Evolutionary conservation across 2,888 invertebrate genomes (phyloP).

Genomic region (Andrena bicolor): DNA sequence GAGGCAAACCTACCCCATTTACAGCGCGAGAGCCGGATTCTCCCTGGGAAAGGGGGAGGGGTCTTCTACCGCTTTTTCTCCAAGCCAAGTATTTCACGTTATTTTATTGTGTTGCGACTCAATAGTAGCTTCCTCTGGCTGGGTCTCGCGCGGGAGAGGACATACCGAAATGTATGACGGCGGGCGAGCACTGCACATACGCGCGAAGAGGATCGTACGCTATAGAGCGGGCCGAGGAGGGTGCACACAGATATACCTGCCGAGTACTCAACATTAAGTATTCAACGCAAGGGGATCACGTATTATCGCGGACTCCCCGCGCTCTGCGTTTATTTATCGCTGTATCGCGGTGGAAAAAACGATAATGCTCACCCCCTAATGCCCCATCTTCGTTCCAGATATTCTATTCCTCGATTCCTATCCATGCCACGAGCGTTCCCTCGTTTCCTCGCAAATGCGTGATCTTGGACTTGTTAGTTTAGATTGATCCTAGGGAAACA

Average conservation of each 20-base stretch:
- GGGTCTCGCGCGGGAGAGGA: conserved; percentile 58
- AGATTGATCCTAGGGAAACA: too few species aligned
- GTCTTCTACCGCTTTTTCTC: conserved; percentile 57
- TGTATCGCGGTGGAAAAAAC: conserved; percentile 67
- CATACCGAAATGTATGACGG: conserved; percentile 51
- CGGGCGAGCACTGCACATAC: conserved; percentile 26
- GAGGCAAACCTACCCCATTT: conserved; percentile 75
- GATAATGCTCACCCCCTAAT: conserved; percentile 59
- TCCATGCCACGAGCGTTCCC: too few species aligned
- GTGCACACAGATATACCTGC: conserved; percentile 79
- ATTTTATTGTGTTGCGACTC: conserved; percentile 84
- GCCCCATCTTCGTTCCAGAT: conserved; percentile 4
- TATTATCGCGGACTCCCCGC: conserved; percentile 83
- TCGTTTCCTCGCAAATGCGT: too few species aligned
- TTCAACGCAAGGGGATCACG: conserved; percentile 84
- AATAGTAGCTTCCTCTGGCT: conserved; percentile 80
- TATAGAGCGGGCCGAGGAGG: conserved; percentile 41
- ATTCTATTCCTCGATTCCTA: neutral
- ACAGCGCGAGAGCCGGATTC: conserved; percentile 68
- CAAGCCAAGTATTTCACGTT: conserved; percentile 81
- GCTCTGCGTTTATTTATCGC: conserved; percentile 83
- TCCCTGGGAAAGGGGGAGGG: conserved; percentile 59
- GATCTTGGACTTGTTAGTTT: too few species aligned
- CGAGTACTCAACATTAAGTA: conserved; percentile 84
- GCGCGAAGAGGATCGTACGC: conserved; percentile 45